Percentiles rank a stretch among this genome's conserved stretches.
phyloP scores from a whole-genome alignment of 2,113 vertebrate genomes.

The Corythornis cristatus region DNA sequence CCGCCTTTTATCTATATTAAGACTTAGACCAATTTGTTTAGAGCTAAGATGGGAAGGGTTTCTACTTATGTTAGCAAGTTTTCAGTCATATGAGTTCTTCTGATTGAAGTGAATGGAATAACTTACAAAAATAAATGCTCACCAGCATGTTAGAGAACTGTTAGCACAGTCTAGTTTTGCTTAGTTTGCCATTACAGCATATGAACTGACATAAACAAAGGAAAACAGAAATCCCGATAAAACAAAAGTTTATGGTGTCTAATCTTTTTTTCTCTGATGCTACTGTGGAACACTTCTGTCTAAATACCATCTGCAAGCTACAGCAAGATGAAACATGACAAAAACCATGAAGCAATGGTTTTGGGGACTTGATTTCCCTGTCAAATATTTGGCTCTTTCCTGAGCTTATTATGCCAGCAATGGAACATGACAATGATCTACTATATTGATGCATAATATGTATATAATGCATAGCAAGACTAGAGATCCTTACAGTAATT shows the following conservation, averaged over 20 bases:
- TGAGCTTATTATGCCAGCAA: neutral
- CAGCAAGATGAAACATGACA: neutral
- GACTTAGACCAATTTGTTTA: neutral
- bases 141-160: neutral
- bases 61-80: neutral
- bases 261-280: neutral
- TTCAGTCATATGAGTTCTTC: neutral
- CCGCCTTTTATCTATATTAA: neutral
- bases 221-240: neutral
- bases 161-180: neutral
- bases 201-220: neutral
- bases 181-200: neutral
- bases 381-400: constrained; percentile 15
- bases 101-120: neutral
- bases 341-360: neutral
- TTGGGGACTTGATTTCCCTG: neutral
- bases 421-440: neutral
- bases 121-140: neutral
- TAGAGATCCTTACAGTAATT: neutral
- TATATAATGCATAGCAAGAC: neutral
- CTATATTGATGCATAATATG: neutral
- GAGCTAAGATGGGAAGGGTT: neutral
- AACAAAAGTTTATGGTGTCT: neutral
- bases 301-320: neutral
- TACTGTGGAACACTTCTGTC: neutral